Evolutionary conservation across 2,888 invertebrate genomes (phyloP).

Genomic region (Chorisops tibialis): DNA sequence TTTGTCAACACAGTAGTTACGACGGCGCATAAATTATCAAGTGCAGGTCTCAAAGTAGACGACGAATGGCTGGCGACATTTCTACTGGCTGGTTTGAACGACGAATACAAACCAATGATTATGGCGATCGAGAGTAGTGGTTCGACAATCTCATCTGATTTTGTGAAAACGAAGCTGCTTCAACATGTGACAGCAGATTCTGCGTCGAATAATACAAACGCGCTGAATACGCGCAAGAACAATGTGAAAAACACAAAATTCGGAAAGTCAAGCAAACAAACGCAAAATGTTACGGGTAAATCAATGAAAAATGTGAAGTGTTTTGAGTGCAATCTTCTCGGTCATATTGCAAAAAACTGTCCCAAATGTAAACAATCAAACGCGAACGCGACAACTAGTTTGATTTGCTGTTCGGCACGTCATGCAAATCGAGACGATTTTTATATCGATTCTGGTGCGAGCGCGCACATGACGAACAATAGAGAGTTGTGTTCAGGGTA

Average conservation of each 20-base stretch:
- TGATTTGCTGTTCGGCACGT: too few relatives aligned
- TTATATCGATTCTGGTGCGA: neutral
- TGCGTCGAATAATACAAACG: slow-evolving; percentile 12
- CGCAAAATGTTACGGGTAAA: too few relatives aligned
- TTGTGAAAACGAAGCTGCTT: slow-evolving; percentile 19
- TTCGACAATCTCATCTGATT: slow-evolving; percentile 3
- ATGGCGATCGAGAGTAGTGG: slow-evolving; percentile 25
- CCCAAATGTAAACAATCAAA: too few relatives aligned
- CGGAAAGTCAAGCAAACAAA: neutral
- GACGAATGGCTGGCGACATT: too few relatives aligned
- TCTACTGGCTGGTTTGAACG: too few relatives aligned
- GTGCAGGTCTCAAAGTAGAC: neutral
- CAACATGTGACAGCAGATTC: slow-evolving; percentile 19
- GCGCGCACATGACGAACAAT: slow-evolving; percentile 10
- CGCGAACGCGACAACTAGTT: too few relatives aligned
- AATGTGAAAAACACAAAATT: slow-evolving; percentile 15
- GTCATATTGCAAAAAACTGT: too few relatives aligned
- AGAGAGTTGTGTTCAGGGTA: neutral
- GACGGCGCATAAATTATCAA: slow-evolving; percentile 9
- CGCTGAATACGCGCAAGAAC: slow-evolving; percentile 12
- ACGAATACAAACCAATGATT: slow-evolving; percentile 12
- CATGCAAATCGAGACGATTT: too few relatives aligned
- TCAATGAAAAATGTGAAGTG: too few relatives aligned
- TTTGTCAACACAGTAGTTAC: neutral
- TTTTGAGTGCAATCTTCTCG: too few relatives aligned